Evolutionary conservation across 2,797 vertebrate genomes (phyloP).

Genomic region (Melanotaenia parkinsoni): DNA sequence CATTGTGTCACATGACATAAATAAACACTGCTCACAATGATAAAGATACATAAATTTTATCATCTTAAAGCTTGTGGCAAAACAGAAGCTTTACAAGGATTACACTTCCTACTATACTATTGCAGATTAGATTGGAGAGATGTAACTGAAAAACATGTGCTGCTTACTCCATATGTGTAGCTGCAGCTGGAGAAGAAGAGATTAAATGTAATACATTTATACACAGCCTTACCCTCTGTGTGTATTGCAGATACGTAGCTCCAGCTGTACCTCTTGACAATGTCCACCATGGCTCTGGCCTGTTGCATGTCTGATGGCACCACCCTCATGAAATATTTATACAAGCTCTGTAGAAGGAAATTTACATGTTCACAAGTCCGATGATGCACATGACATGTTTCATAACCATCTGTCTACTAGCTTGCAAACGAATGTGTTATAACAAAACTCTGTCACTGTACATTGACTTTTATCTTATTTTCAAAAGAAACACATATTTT

Average conservation of each 20-base stretch:
- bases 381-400: background rate
- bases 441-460: background rate
- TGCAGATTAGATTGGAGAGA: no score
- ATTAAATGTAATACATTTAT: background rate
- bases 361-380: slow-evolving; percentile 32
- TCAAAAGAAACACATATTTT: background rate
- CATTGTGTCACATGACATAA: no score
- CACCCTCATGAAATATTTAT: slow-evolving; percentile 99
- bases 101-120: no score
- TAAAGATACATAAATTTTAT: no score
- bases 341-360: slow-evolving; percentile 82
- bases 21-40: no score
- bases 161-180: background rate
- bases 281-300: slow-evolving; percentile 98
- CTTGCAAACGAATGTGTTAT: slow-evolving; percentile 13
- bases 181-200: background rate
- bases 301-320: slow-evolving; percentile 98
- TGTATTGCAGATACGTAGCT: slow-evolving; percentile 98
- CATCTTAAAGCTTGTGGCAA: no score
- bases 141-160: no score
- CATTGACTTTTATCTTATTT: slow-evolving; percentile 1
- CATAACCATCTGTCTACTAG: slow-evolving; percentile 7
- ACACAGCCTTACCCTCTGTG: slow-evolving; percentile 91
- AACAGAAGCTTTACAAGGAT: no score
- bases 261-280: slow-evolving; percentile 98